Percentiles rank a stretch among this genome's conserved stretches.
These are phyloP conservation scores for Macrophya alboannulata DNA, from an alignment of 2,888 invertebrate species.

Conservation along the genomic window DNA sequence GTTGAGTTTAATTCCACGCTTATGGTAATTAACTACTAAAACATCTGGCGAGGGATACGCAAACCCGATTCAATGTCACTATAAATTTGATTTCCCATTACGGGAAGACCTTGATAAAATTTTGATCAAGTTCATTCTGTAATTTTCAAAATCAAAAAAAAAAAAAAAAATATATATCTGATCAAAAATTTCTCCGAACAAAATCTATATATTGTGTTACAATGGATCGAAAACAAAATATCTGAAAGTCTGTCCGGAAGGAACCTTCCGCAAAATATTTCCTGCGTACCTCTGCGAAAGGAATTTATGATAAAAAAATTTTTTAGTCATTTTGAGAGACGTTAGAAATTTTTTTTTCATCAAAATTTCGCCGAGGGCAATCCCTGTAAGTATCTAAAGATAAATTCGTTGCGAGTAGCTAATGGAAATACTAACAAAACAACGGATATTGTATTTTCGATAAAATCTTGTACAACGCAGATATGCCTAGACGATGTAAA, in stretches of 20 bases:
- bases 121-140: not conserved
- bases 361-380: not conserved
- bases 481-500: not conserved
- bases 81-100: not conserved
- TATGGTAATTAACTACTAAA: not conserved
- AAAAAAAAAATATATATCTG: not conserved
- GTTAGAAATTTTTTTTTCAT: not conserved
- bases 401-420: not conserved
- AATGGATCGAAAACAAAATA: too few species aligned
- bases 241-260: not conserved
- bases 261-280: not conserved
- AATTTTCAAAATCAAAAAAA: not conserved
- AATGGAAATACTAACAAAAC: not conserved
- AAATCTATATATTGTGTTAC: too few species aligned
- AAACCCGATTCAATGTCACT: not conserved
- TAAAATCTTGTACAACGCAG: not conserved
- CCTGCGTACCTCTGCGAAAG: not conserved
- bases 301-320: not conserved
- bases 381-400: not conserved
- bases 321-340: not conserved
- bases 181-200: not conserved
- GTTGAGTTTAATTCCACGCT: slow-evolving; percentile 24
- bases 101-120: not conserved
- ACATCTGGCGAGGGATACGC: slow-evolving; percentile 33
- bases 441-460: not conserved